Evolutionary conservation across 2,888 invertebrate genomes (phyloP), one percentile per base, ranked within the genome.

Genomic region (Stegophylla sp.): DNA sequence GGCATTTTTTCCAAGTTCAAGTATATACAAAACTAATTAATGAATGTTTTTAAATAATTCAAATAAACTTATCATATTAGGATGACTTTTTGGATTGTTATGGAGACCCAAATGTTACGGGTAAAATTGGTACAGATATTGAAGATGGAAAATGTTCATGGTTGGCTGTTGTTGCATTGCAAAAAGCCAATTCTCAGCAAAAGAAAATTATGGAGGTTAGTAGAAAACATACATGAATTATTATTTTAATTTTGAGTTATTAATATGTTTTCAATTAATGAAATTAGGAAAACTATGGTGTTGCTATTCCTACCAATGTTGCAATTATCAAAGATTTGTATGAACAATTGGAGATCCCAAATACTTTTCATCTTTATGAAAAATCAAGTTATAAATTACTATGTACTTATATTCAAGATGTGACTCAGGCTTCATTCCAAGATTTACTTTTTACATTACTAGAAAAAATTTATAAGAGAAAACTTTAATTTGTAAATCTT

Each of bases 111-210:
- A 48, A 71, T 4, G 34, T 59, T 3, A 96, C 93, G 0, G 98
- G 98, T 10, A 98, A 97, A 88, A 88, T 91, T 51, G 95, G 96
- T 48, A 94, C 92, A 0, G 97, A 98, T 86, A 97, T 98, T 84
- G 91, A 93, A 87, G 96, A 97, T 84, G 97, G 96, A 48, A 98
- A 98, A 88, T 98, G 98, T 87, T 92, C 96, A 0, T 99, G 98
- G 98, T 88, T 97, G 43, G 91, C 94, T 0, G 94, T 97, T 0
- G 93, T 94, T 0, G 97, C 97, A 17, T 88, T 97, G 82, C 93
- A 95, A 86, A 89, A 92, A 76, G 93, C 92, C 23, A 59, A 59
- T 59, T 3, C 20, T 3, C 4, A 23, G 9, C 59, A 59, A 23
- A 59, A 59, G 7, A 3, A 9, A 4, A 4, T 23, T 3, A 20